Percentiles rank a stretch among this genome's conserved stretches.
Conservation (phyloP, 35 echinoderm and acorn worm genomes). For the Ophioderma brevispina region DNA sequence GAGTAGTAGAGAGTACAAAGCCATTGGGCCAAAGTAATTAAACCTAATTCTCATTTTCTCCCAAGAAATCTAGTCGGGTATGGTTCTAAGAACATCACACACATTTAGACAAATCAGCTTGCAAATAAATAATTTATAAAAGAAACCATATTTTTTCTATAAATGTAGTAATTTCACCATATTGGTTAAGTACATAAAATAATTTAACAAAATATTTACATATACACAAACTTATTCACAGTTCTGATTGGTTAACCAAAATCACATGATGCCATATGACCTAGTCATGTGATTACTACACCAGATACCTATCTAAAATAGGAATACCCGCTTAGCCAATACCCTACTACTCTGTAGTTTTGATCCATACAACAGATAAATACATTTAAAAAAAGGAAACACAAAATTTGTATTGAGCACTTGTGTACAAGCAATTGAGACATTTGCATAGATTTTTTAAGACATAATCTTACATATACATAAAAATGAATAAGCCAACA, state of each 20-base stretch:
- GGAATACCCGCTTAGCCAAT: neutral
- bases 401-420: neutral
- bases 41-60: neutral
- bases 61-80: neutral
- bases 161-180: neutral
- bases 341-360: neutral
- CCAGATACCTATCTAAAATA: no score
- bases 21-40: neutral
- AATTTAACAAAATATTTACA: neutral
- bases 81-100: neutral
- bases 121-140: neutral
- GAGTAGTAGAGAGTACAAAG: neutral
- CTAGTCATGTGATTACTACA: no score
- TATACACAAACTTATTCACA: neutral
- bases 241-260: neutral
- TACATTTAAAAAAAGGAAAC: neutral
- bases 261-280: neutral
- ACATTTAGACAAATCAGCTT: neutral
- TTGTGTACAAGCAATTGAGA: conserved; percentile 10
- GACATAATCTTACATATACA: neutral
- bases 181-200: neutral
- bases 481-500: no score
- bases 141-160: neutral
- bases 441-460: conserved; percentile 1
- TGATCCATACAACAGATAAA: neutral